phyloP scores from a whole-genome alignment of 2,113 vertebrate species.

The Tupaia chinensis region DNA sequence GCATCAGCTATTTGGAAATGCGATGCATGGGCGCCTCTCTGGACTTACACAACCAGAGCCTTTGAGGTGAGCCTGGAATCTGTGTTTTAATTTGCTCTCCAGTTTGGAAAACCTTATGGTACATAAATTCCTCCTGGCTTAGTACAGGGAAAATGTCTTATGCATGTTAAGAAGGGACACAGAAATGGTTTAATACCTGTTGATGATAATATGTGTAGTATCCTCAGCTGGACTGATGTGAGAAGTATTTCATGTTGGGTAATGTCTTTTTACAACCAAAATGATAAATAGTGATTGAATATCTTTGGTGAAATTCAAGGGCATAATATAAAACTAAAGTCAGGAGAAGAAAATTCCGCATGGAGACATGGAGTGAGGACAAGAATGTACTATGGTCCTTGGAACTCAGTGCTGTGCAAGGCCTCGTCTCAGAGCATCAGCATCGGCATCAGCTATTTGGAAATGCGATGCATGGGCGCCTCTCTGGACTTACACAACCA shows the following conservation, averaged over 20 bases:
- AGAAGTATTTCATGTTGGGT: no score
- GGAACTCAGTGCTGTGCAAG: neutral
- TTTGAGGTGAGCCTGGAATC: neutral
- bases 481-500: no score
- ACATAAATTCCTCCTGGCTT: neutral
- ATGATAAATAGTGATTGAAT: no score
- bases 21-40: neutral
- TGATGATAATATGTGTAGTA: no score
- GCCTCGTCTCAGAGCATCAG: neutral
- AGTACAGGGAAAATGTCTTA: neutral
- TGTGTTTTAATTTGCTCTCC: neutral
- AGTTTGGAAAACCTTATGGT: neutral
- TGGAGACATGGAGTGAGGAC: no score
- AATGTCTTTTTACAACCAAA: no score
- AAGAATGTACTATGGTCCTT: neutral
- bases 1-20: neutral
- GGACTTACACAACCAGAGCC: no score
- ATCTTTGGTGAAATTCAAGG: neutral
- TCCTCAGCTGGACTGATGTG: no score
- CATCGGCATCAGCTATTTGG: neutral
- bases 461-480: neutral
- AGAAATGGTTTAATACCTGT: no score
- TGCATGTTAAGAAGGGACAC: neutral
- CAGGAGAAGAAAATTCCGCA: neutral
- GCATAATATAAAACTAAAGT: neutral